These are phyloP conservation scores for Orthosia incerta DNA, from an alignment of 2,888 invertebrate species.

Conservation along the genomic window DNA sequence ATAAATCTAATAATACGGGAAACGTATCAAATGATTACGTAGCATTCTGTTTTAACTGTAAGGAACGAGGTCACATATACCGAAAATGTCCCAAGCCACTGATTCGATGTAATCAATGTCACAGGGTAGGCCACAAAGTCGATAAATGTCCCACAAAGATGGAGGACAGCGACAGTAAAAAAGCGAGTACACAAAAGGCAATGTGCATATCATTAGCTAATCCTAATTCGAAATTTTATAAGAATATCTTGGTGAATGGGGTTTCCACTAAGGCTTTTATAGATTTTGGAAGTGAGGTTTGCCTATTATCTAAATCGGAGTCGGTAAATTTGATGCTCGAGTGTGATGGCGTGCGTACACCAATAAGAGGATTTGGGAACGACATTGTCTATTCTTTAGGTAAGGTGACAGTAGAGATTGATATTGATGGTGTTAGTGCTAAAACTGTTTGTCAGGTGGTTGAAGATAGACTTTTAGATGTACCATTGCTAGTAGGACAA, in stretches of 20 bases:
- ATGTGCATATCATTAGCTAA: neutral
- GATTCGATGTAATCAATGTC: conserved; percentile 10
- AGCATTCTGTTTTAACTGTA: too few relatives aligned
- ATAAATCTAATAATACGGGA: neutral
- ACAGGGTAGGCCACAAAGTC: neutral
- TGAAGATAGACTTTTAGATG: too few relatives aligned
- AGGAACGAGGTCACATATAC: conserved; percentile 1
- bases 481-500: neutral
- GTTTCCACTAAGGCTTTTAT: conserved; percentile 1
- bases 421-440: neutral
- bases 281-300: neutral
- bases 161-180: neutral
- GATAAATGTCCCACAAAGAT: too few relatives aligned
- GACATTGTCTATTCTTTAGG: too few relatives aligned
- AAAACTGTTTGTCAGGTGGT: neutral
- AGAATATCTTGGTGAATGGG: neutral
- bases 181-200: neutral
- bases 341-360: too few relatives aligned
- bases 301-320: too few relatives aligned
- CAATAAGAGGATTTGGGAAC: too few relatives aligned
- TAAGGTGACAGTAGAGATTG: neutral
- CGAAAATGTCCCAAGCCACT: conserved; percentile 2
- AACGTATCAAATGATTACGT: conserved; percentile 1
- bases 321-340: too few relatives aligned
- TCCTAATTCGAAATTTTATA: conserved; percentile 3